Base-by-base conservation (phyloP, 2,797 vertebrate species). In the Hafferia zeledoni region DNA sequence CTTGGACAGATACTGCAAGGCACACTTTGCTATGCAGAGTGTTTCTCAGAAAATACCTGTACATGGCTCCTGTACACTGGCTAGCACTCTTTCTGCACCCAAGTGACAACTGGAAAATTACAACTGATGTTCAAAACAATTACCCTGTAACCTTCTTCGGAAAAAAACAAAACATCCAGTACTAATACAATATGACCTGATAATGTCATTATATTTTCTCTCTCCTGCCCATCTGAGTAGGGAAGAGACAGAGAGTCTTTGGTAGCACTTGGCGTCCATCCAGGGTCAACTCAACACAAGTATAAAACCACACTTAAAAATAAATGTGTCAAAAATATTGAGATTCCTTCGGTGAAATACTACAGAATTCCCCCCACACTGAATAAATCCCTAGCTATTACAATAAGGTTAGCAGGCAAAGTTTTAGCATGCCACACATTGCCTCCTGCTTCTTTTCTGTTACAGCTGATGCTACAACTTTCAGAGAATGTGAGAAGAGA, bases 281-380 rank as follows among this genome's bases (percentile, higher is more conserved):
- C 70, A 69, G 5, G 2, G 50, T 70, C 46, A 60, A 71, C 14
- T 70, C 24, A 47, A 24, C 20, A 8, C 27, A 57, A 53, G 35
- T 20, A 49, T 14, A 65, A 87, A 95, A 50, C 30, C 27, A 52
- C 6, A 20, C 14, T 85, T 87, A 72, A 28, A 89, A 89, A 81
- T 22, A 1, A 71, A 75, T 11, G 6, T 56, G 20, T 75, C 30
- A 61, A 79, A 71, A 76, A 61, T 28, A 46, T 5, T 43, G 35
- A 65, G 17, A 50, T 53, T 72, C 56, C 43, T 30, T 70, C 53
- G 83, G n/a, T 17, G 47, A 83, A 87, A 28, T 22, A 55, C 13
- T 44, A 23, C 20, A 72, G 55, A 82, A 53, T 60, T 87, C 33
- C 74, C 8, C 11, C 6, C 16, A 33, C 1, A 8, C 23, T 64